Evolutionary conservation across 2,797 vertebrate species (phyloP).

Genomic region (Lepilemur septentrionalis): DNA sequence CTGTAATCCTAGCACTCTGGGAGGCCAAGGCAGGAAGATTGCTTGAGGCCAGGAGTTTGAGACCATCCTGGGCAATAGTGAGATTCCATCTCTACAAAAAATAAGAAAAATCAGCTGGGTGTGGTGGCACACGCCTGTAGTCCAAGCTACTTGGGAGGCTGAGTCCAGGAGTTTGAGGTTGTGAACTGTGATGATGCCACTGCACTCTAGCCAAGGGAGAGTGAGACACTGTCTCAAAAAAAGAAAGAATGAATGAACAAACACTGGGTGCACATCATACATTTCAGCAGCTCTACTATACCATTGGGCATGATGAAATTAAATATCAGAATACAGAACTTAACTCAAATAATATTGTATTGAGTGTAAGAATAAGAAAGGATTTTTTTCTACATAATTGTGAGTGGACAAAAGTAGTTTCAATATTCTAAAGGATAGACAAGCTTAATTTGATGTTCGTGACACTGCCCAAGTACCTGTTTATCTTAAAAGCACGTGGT

Average conservation of each 20-base stretch:
- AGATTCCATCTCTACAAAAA: no score
- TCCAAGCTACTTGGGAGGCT: no score
- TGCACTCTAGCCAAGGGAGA: no score
- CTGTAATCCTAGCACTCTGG: no score
- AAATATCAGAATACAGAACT: neutral
- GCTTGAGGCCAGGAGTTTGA: no score
- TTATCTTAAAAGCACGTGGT: neutral
- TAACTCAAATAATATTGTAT: neutral
- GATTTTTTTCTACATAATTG: neutral
- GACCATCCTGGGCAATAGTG: no score
- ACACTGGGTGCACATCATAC: neutral
- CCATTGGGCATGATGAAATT: neutral
- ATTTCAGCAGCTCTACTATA: neutral
- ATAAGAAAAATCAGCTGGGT: no score
- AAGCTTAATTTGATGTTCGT: neutral
- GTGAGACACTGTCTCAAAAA: no score
- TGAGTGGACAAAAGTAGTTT: neutral
- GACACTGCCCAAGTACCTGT: neutral
- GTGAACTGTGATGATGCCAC: no score
- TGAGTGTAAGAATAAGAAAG: neutral
- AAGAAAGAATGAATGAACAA: neutral
- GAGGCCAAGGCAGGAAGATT: no score
- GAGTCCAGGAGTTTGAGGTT: no score
- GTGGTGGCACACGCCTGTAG: no score
- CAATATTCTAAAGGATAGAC: neutral